phyloP scores from a whole-genome alignment of 1,140 invertebrate species.

The Chrysomallon squamiferum region DNA sequence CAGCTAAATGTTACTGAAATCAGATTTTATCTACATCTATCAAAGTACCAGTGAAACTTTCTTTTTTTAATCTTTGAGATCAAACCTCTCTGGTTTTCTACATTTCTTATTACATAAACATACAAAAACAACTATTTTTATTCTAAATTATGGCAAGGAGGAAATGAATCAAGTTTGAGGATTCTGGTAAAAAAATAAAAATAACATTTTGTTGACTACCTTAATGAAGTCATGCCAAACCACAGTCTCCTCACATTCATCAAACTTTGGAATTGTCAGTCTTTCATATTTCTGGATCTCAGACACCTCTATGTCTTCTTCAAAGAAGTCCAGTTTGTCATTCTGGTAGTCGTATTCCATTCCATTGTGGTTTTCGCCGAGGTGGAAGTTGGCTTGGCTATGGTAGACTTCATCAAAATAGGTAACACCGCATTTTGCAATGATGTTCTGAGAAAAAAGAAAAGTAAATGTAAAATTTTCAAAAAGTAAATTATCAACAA shows the following conservation, averaged over 20 bases:
- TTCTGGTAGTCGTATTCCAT: slow-evolving; percentile 17
- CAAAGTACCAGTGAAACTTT: too few species aligned
- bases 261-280: slow-evolving; percentile 82
- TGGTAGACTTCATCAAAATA: slow-evolving; percentile 25
- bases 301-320: slow-evolving; percentile 74
- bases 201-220: too few species aligned
- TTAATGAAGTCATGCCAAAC: slow-evolving; percentile 90
- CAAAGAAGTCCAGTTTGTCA: slow-evolving; percentile 27
- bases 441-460: slow-evolving; percentile 13
- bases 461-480: background rate
- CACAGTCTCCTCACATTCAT: slow-evolving; percentile 76
- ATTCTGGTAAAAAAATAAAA: too few species aligned
- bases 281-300: slow-evolving; percentile 77
- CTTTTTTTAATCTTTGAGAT: too few species aligned
- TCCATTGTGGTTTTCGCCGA: slow-evolving; percentile 68
- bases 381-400: slow-evolving; percentile 59
- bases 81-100: too few species aligned
- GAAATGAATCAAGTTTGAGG: too few species aligned
- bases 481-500: background rate
- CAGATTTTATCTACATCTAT: too few species aligned
- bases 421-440: slow-evolving; percentile 18
- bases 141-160: too few species aligned
- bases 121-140: too few species aligned
- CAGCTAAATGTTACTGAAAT: too few species aligned
- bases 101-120: too few species aligned